Base-by-base conservation (phyloP, 2,888 invertebrate species). In the Cephus pulcher region DNA sequence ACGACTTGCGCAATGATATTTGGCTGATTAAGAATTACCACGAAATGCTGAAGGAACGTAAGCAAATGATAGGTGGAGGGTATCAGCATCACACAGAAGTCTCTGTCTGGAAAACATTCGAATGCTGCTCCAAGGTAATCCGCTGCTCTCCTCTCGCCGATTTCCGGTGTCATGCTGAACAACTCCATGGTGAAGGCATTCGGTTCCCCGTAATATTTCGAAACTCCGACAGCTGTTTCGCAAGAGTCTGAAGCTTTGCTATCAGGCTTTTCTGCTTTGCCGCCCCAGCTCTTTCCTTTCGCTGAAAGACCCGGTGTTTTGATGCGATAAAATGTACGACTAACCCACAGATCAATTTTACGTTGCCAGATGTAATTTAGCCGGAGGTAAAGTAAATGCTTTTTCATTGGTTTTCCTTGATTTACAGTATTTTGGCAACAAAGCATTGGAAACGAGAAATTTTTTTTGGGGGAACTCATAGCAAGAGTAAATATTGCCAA, bases 111-210 rank as follows among this genome's bases (percentile, higher is more conserved):
- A 90, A 94, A 95, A 70, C 94, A 92, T 85, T 95, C 94, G 88
- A 96, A 96, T 0, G 95, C 93, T 0, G 94, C 94, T 82, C 94
- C 93, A 23, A 96, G 89, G 75, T 96, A 92, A 82, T 94, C 93
- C 77, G 92, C 92, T 0, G 93, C 89, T 80, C 92, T 93, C 90
- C 93, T 89, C 84, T 93, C 93, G 81, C 94, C 94, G 81, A 94
- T 93, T 69, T 93, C 92, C 1, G 92, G 90, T 70, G 93, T 91
- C 85, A 94, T 92, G 4, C 94, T 94, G 79, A 94, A 94, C 33
- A 95, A 86, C 86, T 95, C 95, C 35, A 95, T 83, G 0, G 93
- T 89, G 84, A 95, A 95, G 0, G 95, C 95, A 86, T 95, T 95
- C 0, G 92, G 89, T 15, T 90, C 85, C 0, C 94, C 94, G 0